Conservation (phyloP, 1,140 invertebrate genomes). For the Anthonomus grandis region DNA sequence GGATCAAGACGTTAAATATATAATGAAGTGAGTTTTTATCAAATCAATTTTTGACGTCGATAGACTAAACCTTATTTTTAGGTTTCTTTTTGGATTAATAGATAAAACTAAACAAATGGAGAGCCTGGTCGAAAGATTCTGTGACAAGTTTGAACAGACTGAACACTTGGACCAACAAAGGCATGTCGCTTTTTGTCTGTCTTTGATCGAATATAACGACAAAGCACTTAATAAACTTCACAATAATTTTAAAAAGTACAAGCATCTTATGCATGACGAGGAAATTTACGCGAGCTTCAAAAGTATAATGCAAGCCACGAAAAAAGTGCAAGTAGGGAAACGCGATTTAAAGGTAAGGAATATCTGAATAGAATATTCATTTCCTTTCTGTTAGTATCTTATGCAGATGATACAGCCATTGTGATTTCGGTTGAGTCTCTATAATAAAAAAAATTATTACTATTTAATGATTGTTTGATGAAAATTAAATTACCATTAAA, state of each 20-base stretch:
- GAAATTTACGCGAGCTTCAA: conserved; percentile 60
- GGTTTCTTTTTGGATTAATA: conserved; percentile 62
- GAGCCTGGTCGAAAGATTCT: conserved; percentile 67
- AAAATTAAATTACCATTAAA: no score
- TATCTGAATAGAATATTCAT: no score
- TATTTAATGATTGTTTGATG: no score
- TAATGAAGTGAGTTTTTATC: conserved; percentile 66
- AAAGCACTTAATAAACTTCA: conserved; percentile 70
- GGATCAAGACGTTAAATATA: conserved; percentile 73
- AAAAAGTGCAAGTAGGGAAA: conserved; percentile 33
- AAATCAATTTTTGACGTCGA: neutral
- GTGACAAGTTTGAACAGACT: conserved; percentile 44
- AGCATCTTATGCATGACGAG: conserved; percentile 75
- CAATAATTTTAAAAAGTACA: conserved; percentile 75
- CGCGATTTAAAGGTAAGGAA: conserved; percentile 34
- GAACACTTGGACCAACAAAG: conserved; percentile 32
- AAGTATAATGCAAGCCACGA: conserved; percentile 34
- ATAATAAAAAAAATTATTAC: no score
- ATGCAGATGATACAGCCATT: no score
- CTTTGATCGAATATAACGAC: conserved; percentile 70
- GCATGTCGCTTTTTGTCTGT: conserved; percentile 62
- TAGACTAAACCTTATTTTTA: conserved; percentile 49
- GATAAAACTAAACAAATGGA: conserved; percentile 67
- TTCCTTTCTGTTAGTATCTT: no score
- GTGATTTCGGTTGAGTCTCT: no score